Percentiles rank a stretch among this genome's conserved stretches.
These are phyloP conservation scores for Psilopsiagon aurifrons DNA, from an alignment of 2,113 vertebrate genomes.

Conservation along the genomic window DNA sequence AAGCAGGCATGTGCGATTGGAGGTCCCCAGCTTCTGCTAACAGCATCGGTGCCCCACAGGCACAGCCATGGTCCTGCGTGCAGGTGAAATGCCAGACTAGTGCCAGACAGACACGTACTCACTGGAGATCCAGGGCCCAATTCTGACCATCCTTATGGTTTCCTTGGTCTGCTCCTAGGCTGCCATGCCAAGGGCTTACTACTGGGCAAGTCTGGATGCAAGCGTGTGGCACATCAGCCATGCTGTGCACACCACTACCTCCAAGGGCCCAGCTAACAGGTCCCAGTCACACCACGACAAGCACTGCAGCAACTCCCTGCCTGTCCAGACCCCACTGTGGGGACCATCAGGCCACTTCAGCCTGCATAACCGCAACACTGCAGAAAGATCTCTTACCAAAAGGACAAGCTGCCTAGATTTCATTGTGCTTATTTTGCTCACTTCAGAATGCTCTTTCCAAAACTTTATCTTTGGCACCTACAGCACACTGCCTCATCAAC, in stretches of 20 bases:
- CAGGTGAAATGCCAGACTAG: neutral
- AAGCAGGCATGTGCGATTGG: fast-evolving
- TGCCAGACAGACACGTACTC: neutral
- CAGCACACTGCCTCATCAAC: neutral
- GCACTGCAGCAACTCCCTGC: neutral
- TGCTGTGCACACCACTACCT: neutral
- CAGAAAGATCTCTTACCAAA: neutral
- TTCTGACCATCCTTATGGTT: neutral
- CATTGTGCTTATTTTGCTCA: neutral
- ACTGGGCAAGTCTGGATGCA: neutral
- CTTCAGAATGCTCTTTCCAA: neutral
- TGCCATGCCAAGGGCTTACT: neutral
- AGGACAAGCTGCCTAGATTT: neutral
- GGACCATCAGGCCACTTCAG: neutral
- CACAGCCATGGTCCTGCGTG: fast-evolving
- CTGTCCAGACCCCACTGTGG: neutral
- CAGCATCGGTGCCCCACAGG: fast-evolving
- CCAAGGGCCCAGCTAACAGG: neutral
- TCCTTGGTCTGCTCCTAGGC: neutral
- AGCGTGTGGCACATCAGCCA: neutral
- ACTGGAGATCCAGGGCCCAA: neutral
- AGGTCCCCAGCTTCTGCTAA: neutral
- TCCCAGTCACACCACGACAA: neutral
- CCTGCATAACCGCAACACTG: neutral
- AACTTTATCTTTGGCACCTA: neutral